phyloP scores from a whole-genome alignment of 2,113 vertebrate genomes.

The Catharus minimus region DNA sequence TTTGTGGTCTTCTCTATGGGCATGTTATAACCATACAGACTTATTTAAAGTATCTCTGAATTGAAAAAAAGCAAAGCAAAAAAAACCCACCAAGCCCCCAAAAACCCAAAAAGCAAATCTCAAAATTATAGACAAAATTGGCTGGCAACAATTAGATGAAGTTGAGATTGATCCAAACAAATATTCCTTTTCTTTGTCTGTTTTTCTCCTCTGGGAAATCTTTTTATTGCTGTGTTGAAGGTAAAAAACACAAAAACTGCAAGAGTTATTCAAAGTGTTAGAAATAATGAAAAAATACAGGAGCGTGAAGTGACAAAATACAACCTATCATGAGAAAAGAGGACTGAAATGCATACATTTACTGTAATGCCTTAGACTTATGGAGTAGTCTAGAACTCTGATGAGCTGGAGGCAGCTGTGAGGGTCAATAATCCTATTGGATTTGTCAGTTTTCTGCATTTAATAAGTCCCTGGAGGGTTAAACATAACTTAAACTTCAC shows the following conservation, averaged over 20 bases:
- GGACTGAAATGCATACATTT: not conserved
- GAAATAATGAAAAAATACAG: not conserved
- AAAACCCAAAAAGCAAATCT: rapidly evolving
- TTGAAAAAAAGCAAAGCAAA: not conserved
- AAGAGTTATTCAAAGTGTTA: not conserved
- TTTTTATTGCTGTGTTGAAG: not conserved
- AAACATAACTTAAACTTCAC: not conserved
- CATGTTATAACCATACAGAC: not conserved
- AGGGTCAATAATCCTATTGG: not conserved
- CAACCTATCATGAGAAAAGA: not conserved
- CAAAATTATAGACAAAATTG: not conserved
- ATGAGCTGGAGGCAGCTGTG: not conserved
- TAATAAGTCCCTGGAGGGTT: not conserved
- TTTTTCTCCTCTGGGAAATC: not conserved
- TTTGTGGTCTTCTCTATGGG: not conserved
- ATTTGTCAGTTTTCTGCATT: not conserved
- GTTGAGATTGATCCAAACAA: not conserved
- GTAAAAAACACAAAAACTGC: not conserved
- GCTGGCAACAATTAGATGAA: not conserved
- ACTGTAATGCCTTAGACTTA: not conserved
- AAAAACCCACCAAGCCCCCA: rapidly evolving
- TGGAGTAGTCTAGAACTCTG: not conserved
- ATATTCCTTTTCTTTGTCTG: not conserved
- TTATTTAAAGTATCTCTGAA: not conserved
- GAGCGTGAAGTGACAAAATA: not conserved